These are phyloP conservation scores for Agonopterix subpropinquella DNA, from an alignment of 2,888 invertebrate species.

Conservation along the genomic window DNA sequence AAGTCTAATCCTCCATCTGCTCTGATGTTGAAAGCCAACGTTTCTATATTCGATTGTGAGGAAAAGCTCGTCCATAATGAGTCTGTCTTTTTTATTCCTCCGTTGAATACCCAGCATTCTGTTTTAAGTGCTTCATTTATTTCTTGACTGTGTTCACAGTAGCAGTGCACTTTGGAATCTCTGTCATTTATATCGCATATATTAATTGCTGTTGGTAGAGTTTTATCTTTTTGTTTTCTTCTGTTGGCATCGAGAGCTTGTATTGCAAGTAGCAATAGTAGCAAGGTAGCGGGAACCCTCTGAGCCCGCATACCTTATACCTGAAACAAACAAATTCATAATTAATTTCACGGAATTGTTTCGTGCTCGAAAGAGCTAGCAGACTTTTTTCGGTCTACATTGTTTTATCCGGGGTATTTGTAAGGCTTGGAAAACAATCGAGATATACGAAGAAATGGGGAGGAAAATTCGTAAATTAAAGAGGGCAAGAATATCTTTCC, in stretches of 20 bases:
- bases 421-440: too few relatives aligned
- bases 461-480: neutral
- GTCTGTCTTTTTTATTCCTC: constrained; percentile 79
- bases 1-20: constrained; percentile 81
- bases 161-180: constrained; percentile 78
- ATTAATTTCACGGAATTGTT: neutral
- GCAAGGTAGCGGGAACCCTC: constrained; percentile 68
- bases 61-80: constrained; percentile 83
- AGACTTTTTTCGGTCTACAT: too few relatives aligned
- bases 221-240: constrained; percentile 61
- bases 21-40: constrained; percentile 82
- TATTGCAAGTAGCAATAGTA: constrained; percentile 67
- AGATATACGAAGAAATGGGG: neutral
- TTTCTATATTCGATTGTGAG: constrained; percentile 81
- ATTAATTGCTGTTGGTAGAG: constrained; percentile 49
- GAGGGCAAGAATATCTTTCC: too few relatives aligned
- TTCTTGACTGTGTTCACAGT: constrained; percentile 77
- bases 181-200: constrained; percentile 74
- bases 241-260: constrained; percentile 63
- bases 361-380: too few relatives aligned
- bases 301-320: constrained; percentile 71
- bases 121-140: constrained; percentile 79
- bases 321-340: constrained; percentile 43
- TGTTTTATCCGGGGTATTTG: too few relatives aligned
- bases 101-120: constrained; percentile 86